Evolutionary conservation across 1,140 invertebrate species (phyloP), one percentile per base, ranked within the genome.

Genomic region (Pachypsylla venusta): DNA sequence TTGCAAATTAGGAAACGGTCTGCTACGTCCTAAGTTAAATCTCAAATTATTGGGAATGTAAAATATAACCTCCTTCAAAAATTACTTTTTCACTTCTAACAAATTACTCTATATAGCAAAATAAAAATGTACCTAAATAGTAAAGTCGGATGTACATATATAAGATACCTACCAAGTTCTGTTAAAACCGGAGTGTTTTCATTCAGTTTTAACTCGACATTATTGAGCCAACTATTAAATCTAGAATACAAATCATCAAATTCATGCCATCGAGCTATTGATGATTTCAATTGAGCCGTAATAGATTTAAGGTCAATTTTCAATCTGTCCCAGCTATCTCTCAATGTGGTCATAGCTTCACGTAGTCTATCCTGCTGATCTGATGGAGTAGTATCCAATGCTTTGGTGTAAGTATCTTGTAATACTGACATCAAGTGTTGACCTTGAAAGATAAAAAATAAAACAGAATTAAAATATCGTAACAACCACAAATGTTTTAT

Each of bases 351-450:
- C 67, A 92, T 83, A 2, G 62, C 35, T 25, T 82, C 80, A 66
- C 87, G 75, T 14, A 91, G 68, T 40, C 77, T 74, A 60, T 89
- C 83, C 70, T 91, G 87, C 69, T 87, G 83, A 60, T 89, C 85
- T 12, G 81, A 76, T 20, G 85, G 82, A 3, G 84, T 82, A 25
- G 85, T 83, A 63, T 88, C 86, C 0, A 89, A 79, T 2, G 88
- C 87, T 73, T 87, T 88, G 5, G 85, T 82, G 67, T 89, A 93
- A 19, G 84, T 82, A 64, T 88, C 86, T 74, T 89, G 85, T 22
- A 92, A 71, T 19, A 81, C 76, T 1, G 82, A 79, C 54, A 93
- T 70, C 20, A 93, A 71, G 68, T 89, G 85, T 70, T 91, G 87
- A n/a, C 89, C 90, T 76, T n/a, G n/a, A n/a, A n/a, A n/a, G n/a